phyloP scores from a whole-genome alignment of 2,797 vertebrate species.

The Pitangus sulphuratus region DNA sequence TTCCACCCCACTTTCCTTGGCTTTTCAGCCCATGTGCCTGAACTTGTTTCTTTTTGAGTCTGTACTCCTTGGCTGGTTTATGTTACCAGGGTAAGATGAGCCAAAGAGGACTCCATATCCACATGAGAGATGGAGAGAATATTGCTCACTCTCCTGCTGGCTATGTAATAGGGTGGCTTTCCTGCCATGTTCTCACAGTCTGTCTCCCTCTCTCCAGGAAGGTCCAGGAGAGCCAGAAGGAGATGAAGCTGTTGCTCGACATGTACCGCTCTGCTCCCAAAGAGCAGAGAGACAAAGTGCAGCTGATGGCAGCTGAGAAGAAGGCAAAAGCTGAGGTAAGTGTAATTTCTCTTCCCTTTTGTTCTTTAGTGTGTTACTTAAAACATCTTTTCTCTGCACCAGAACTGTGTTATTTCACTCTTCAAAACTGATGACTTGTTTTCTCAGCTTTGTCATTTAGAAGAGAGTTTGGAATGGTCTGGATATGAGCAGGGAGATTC shows the following conservation, averaged over 20 bases:
- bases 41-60: neutral
- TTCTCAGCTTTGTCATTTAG: neutral
- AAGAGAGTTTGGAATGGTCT: neutral
- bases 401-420: neutral
- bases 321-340: constrained; percentile 95
- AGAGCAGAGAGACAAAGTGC: constrained; percentile 97
- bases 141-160: neutral
- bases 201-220: constrained; percentile 78
- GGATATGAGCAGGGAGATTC: neutral
- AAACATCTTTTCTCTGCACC: neutral
- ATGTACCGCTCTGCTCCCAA: constrained; percentile 98
- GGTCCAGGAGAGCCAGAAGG: constrained; percentile 95
- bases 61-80: neutral
- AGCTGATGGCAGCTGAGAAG: constrained; percentile 98
- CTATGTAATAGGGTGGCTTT: neutral
- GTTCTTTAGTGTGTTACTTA: neutral
- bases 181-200: neutral
- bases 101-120: neutral
- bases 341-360: neutral
- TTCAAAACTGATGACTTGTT: neutral
- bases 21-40: neutral
- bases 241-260: constrained; percentile 96
- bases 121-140: neutral
- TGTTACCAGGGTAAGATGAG: neutral
- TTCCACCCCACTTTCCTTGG: neutral